Percentiles rank a stretch among this genome's conserved stretches.
phyloP scores from a whole-genome alignment of 2,888 invertebrate genomes.

The Parnassius mnemosyne region DNA sequence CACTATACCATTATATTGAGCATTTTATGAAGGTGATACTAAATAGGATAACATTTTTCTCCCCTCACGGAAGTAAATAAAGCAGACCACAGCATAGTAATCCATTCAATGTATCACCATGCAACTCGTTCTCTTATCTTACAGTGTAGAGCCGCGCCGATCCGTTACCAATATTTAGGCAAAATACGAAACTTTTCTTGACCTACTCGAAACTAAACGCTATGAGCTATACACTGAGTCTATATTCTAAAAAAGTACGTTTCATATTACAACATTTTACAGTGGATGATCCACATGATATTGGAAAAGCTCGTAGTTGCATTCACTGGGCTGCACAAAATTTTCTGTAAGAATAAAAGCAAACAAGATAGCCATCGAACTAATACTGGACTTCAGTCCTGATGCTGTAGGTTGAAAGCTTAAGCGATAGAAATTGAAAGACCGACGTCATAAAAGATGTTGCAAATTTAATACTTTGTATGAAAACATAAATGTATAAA shows the following conservation, averaged over 20 bases:
- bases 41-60: constrained; percentile 42
- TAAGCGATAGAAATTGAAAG: constrained; percentile 23
- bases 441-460: constrained; percentile 20
- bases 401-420: constrained; percentile 34
- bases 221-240: constrained; percentile 43
- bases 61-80: constrained; percentile 44
- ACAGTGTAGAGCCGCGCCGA: constrained; percentile 69
- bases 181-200: constrained; percentile 66
- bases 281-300: constrained; percentile 74
- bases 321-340: constrained; percentile 77
- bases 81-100: constrained; percentile 61
- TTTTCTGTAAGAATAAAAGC: constrained; percentile 80
- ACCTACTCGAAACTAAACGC: constrained; percentile 45
- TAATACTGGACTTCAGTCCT: constrained; percentile 56
- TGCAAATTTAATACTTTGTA: constrained; percentile 12
- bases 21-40: constrained; percentile 27
- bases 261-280: constrained; percentile 68
- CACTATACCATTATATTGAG: background rate
- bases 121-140: constrained; percentile 68
- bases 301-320: constrained; percentile 75
- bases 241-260: constrained; percentile 39
- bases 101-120: constrained; percentile 76
- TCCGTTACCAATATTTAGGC: constrained; percentile 78
- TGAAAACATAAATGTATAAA: no score
- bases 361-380: constrained; percentile 77